Conservation (phyloP, 1,140 invertebrate species). For the Potamilus streckersoni region DNA sequence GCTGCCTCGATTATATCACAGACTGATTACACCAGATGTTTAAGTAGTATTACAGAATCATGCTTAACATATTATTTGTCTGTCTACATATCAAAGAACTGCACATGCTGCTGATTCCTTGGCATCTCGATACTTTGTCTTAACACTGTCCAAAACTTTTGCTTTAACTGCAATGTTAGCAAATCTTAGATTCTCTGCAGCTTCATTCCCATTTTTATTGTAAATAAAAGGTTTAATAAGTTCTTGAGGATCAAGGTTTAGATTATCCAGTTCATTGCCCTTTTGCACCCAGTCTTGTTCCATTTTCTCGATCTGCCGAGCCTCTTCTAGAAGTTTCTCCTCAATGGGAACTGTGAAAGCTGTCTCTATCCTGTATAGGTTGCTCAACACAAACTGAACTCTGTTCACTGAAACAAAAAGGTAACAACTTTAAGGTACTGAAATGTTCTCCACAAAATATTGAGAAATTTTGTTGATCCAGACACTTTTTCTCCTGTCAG, state of each 20-base stretch:
- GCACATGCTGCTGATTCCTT: constrained; percentile 22
- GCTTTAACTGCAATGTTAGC: constrained; percentile 14
- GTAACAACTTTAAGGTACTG: neutral
- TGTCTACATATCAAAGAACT: constrained; percentile 14
- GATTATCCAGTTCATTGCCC: constrained; percentile 45
- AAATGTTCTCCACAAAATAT: neutral
- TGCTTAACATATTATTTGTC: no score
- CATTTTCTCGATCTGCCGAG: constrained; percentile 38
- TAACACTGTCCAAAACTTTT: constrained; percentile 13
- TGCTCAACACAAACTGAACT: constrained; percentile 54
- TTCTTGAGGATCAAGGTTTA: constrained; percentile 19
- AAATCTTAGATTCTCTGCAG: constrained; percentile 8
- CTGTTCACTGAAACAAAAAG: constrained; percentile 46
- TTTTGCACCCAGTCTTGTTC: constrained; percentile 36
- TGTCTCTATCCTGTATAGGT: constrained; percentile 47
- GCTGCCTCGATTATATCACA: no score
- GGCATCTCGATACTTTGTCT: constrained; percentile 3
- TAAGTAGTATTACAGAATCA: no score
- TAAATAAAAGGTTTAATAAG: constrained; percentile 13
- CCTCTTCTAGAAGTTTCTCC: constrained; percentile 41
- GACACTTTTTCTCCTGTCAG: no score
- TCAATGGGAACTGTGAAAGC: constrained; percentile 46
- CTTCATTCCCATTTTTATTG: constrained; percentile 1
- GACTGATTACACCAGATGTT: no score
- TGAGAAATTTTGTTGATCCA: neutral